These are phyloP conservation scores for Frieseomelitta varia DNA, from an alignment of 1,140 invertebrate genomes.

Conservation along the genomic window DNA sequence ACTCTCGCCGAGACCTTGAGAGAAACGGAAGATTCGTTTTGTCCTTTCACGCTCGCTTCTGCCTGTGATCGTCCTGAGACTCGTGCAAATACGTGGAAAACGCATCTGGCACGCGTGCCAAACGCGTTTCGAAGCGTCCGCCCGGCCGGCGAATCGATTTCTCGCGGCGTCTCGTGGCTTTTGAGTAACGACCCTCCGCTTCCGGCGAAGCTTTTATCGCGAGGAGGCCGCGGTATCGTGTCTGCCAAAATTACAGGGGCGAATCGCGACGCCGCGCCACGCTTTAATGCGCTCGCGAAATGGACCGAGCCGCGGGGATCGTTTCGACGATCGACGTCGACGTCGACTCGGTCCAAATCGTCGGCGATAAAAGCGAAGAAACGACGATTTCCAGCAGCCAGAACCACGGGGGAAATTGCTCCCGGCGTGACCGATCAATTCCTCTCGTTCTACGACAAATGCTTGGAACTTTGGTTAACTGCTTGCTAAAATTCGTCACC, in stretches of 20 bases:
- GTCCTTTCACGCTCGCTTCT: not conserved
- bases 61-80: not conserved
- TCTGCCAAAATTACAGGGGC: slow-evolving; percentile 66
- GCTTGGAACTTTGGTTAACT: not conserved
- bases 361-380: slow-evolving; percentile 61
- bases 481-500: not conserved
- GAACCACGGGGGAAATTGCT: slow-evolving; percentile 9
- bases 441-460: not conserved
- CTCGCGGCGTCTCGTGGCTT: slow-evolving; percentile 62
- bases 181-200: slow-evolving; percentile 59
- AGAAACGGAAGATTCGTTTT: not conserved
- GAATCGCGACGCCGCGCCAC: slow-evolving; percentile 34
- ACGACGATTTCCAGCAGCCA: slow-evolving; percentile 32
- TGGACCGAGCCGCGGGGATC: slow-evolving; percentile 30
- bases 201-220: slow-evolving; percentile 64
- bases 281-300: slow-evolving; percentile 60
- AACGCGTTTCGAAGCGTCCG: slow-evolving; percentile 54
- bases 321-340: slow-evolving; percentile 28
- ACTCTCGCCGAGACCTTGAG: not conserved
- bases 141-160: slow-evolving; percentile 66
- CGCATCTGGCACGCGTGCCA: slow-evolving; percentile 58
- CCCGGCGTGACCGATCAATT: slow-evolving; percentile 20
- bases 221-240: slow-evolving; percentile 49
- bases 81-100: not conserved
- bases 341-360: slow-evolving; percentile 58